Percentiles rank a stretch among this genome's conserved stretches.
phyloP scores from a whole-genome alignment of 2,113 vertebrate species.

The Oreochromis spilurus region DNA sequence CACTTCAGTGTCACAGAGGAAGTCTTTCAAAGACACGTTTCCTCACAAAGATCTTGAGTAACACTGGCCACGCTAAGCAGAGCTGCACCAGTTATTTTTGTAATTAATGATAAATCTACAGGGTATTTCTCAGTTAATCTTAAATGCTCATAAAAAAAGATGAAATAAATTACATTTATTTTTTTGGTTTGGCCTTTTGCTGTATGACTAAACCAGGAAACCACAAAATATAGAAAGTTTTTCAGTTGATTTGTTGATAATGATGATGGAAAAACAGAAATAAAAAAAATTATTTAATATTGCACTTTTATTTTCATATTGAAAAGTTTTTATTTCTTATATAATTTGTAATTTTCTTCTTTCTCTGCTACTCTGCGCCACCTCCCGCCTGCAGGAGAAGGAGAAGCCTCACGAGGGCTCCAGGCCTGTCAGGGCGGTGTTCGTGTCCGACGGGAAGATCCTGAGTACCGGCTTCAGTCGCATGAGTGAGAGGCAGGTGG shows the following conservation, averaged over 20 bases:
- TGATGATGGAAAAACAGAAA: not conserved
- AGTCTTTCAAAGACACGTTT: not conserved
- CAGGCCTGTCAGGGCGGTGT: slow-evolving; percentile 78
- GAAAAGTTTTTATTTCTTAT: not conserved
- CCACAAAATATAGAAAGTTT: not conserved
- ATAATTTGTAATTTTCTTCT: not conserved
- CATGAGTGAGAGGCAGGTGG: slow-evolving; percentile 91
- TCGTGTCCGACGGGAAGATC: slow-evolving; percentile 79
- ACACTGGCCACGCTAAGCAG: accelerated
- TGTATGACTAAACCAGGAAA: not conserved
- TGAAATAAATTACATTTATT: not conserved
- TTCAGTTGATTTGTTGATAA: not conserved
- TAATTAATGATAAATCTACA: not conserved
- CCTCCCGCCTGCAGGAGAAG: slow-evolving; percentile 76
- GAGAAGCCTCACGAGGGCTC: slow-evolving; percentile 85
- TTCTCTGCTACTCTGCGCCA: not conserved
- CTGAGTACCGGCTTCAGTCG: slow-evolving; percentile 87
- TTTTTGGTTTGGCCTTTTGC: accelerated
- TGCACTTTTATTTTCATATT: not conserved
- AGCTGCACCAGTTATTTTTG: not conserved
- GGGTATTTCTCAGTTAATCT: too few relatives aligned
- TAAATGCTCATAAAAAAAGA: not conserved
- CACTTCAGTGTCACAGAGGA: not conserved
- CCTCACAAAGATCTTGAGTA: not conserved
- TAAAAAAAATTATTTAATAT: accelerated